These are phyloP conservation scores for Polydrusus pterygomalis DNA, from an alignment of 2,888 invertebrate genomes.

Conservation along the genomic window DNA sequence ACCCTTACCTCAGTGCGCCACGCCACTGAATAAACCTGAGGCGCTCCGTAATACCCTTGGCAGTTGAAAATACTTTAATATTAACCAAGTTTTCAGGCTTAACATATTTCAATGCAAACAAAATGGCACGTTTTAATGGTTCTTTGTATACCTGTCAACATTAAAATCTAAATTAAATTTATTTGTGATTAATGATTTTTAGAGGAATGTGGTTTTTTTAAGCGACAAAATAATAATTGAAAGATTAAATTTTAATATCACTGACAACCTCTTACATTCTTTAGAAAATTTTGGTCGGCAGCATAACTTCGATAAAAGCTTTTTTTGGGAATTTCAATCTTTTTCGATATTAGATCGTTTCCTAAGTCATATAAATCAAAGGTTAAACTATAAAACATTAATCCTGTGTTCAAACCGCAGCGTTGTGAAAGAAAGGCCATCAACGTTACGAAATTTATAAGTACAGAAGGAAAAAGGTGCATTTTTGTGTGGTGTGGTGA, in stretches of 20 bases:
- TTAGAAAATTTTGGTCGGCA: background rate
- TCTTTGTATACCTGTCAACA: constrained; percentile 8
- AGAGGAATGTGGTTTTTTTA: background rate
- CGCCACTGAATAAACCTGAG: background rate
- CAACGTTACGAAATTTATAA: too few relatives aligned
- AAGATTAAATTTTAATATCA: background rate
- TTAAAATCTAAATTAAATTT: constrained; percentile 11
- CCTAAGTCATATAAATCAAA: too few relatives aligned
- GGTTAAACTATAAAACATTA: too few relatives aligned
- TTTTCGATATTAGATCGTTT: background rate
- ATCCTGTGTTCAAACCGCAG: too few relatives aligned
- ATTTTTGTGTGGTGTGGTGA: too few relatives aligned
- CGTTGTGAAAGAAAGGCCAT: too few relatives aligned
- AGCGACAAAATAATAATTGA: background rate
- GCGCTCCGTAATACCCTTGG: background rate
- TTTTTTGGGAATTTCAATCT: background rate
- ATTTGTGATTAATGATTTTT: constrained; percentile 7
- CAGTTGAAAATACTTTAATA: constrained; percentile 10
- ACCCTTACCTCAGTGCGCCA: too few relatives aligned
- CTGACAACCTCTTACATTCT: background rate
- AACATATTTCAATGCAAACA: constrained; percentile 10
- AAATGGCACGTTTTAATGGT: background rate
- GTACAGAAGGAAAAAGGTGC: too few relatives aligned
- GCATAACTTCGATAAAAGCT: background rate
- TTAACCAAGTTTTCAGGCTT: constrained; percentile 15